A percentile compares a stretch with the other conserved stretches of the same genome.
These are phyloP conservation scores for Xiphorhynchus elegans DNA, from an alignment of 2,113 vertebrate species.

Conservation along the genomic window DNA sequence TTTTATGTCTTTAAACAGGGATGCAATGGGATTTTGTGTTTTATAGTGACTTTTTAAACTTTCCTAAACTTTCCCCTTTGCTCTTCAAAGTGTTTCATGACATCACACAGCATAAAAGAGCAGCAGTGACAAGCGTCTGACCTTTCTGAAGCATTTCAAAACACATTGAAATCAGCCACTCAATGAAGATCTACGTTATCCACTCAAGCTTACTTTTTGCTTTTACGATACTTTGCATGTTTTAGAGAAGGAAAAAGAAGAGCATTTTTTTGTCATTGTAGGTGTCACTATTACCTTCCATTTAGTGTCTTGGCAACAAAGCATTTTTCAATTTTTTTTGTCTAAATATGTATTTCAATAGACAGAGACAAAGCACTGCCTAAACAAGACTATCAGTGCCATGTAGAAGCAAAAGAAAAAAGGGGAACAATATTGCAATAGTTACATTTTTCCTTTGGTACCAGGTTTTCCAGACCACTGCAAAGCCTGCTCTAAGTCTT, in stretches of 20 bases:
- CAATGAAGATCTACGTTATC: neutral
- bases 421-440: neutral
- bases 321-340: neutral
- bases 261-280: neutral
- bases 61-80: neutral
- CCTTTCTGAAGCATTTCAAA: neutral
- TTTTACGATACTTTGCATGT: constrained; percentile 17
- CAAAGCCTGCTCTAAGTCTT: neutral
- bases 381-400: neutral
- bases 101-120: neutral
- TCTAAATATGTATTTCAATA: neutral
- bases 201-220: neutral
- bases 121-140: neutral
- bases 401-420: neutral
- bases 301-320: neutral
- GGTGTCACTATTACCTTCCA: neutral
- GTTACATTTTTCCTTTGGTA: neutral
- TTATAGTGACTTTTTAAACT: constrained; percentile 33
- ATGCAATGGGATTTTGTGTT: constrained; percentile 10
- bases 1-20: constrained; percentile 57
- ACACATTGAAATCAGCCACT: neutral
- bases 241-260: neutral
- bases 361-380: neutral
- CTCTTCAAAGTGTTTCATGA: neutral
- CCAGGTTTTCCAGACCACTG: neutral